These are phyloP conservation scores for Pammene aurita DNA, from an alignment of 2,888 invertebrate species.

Conservation along the genomic window DNA sequence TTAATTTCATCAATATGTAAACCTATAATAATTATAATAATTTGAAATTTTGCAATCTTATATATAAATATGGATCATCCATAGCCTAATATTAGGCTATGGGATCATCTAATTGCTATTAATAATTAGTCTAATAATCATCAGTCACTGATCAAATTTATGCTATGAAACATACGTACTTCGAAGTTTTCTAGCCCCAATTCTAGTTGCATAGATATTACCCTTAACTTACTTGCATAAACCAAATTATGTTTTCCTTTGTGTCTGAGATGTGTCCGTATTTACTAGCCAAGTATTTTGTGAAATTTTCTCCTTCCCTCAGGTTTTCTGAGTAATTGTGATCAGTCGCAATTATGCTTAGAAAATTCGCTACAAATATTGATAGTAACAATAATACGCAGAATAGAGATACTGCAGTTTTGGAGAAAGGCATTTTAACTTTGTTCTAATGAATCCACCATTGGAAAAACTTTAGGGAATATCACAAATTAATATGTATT, in stretches of 20 bases:
- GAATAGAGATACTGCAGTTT: slow-evolving; percentile 84
- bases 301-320: slow-evolving; percentile 64
- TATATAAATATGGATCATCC: no score
- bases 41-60: no score
- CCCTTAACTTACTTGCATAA: slow-evolving; percentile 86
- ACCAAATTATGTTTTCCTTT: slow-evolving; percentile 87
- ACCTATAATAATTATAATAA: no score
- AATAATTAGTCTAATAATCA: no score
- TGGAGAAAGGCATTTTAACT: slow-evolving; percentile 84
- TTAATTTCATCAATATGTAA: no score
- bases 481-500: slow-evolving; percentile 27
- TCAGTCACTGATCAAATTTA: no score
- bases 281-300: slow-evolving; percentile 63
- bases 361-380: slow-evolving; percentile 87
- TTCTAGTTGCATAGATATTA: not conserved
- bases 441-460: slow-evolving; percentile 20
- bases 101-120: no score
- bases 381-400: slow-evolving; percentile 86
- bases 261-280: slow-evolving; percentile 81
- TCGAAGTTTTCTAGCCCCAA: not conserved
- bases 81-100: no score
- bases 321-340: slow-evolving; percentile 68
- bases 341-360: slow-evolving; percentile 86
- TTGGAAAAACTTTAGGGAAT: slow-evolving; percentile 4
- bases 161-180: not conserved